Conservation (phyloP, 2,113 vertebrate species). For the Amazona vittata region DNA sequence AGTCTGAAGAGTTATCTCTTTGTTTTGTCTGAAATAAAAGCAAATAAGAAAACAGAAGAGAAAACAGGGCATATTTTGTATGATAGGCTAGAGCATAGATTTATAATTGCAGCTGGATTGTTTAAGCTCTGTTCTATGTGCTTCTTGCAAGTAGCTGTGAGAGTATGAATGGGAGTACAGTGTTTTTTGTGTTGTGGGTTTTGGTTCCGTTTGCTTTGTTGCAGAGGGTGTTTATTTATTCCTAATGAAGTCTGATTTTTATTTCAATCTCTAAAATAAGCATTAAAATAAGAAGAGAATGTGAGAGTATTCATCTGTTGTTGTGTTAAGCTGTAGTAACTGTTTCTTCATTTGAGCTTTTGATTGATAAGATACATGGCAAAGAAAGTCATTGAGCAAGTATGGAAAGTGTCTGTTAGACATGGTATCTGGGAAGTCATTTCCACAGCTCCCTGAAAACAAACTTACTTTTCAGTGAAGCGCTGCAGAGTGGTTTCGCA, state of each 20-base stretch:
- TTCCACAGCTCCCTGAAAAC: conserved; percentile 9
- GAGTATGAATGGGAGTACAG: background rate
- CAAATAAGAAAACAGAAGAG: background rate
- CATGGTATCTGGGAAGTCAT: background rate
- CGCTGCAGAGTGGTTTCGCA: background rate
- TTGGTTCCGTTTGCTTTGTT: background rate
- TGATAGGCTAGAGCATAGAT: background rate
- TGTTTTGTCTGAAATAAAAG: background rate
- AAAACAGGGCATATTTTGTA: background rate
- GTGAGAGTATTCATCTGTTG: background rate
- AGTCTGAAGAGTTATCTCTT: background rate
- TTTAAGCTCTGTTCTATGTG: background rate
- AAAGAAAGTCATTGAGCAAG: background rate
- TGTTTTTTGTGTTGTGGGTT: background rate
- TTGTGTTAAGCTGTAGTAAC: background rate
- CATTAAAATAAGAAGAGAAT: background rate
- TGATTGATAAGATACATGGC: background rate
- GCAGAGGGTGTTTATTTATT: background rate
- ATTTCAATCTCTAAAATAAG: background rate
- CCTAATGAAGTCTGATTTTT: background rate
- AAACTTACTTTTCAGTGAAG: background rate
- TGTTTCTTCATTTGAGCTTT: background rate
- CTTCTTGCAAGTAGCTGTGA: background rate
- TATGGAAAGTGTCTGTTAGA: background rate
- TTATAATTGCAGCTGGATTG: background rate